phyloP scores from a whole-genome alignment of 2,888 invertebrate genomes.

The Oscheius sp. region DNA sequence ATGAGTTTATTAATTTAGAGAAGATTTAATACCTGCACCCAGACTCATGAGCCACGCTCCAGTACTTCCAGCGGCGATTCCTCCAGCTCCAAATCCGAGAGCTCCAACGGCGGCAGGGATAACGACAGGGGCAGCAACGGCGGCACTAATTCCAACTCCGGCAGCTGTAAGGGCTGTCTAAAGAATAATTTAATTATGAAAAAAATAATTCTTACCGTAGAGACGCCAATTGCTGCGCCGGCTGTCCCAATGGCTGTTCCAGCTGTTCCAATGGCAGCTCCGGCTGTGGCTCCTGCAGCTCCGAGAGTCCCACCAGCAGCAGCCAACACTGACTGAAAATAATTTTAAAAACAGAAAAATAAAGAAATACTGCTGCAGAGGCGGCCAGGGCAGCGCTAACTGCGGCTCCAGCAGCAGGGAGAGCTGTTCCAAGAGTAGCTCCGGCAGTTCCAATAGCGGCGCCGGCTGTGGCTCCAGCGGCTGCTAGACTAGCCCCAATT shows the following conservation, averaged over 20 bases:
- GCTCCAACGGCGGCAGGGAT: conserved; percentile 24
- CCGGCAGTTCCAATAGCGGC: neutral
- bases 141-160: neutral
- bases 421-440: neutral
- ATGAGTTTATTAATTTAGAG: neutral
- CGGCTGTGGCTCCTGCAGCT: no score
- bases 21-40: neutral
- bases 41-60: conserved; percentile 7
- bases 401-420: neutral
- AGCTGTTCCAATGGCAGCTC: no score
- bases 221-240: neutral
- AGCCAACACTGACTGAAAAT: no score
- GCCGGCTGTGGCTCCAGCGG: neutral
- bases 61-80: neutral
- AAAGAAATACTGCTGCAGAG: neutral
- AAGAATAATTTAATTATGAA: neutral
- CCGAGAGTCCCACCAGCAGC: no score
- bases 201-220: neutral
- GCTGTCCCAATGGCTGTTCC: neutral
- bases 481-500: neutral
- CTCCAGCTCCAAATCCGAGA: conserved; percentile 4
- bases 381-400: neutral
- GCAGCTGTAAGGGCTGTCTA: neutral
- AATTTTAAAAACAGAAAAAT: no score
- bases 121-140: neutral